Percentiles rank a stretch among this genome's conserved stretches.
Conservation (phyloP, 2,113 vertebrate genomes). For the Amphilophus citrinellus region DNA sequence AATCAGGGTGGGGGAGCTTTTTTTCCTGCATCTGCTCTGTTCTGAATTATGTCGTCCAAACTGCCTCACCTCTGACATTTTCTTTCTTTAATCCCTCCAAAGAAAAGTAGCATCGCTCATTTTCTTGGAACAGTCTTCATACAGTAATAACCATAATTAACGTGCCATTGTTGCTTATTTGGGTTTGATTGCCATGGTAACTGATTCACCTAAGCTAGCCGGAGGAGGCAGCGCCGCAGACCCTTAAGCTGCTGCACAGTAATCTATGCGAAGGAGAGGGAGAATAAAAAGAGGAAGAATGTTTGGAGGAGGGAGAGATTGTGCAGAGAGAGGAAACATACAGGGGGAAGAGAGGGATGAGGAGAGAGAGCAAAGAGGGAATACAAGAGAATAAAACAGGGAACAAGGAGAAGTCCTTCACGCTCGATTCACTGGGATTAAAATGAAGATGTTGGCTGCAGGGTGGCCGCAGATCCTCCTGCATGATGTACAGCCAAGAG, state of each 20-base stretch:
- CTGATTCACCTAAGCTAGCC: slow-evolving; percentile 72
- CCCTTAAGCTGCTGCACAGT: slow-evolving; percentile 42
- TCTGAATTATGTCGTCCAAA: slow-evolving; percentile 66
- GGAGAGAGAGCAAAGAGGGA: neutral
- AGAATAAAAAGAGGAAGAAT: slow-evolving; percentile 29
- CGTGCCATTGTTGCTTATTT: slow-evolving; percentile 80
- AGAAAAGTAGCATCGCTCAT: slow-evolving; percentile 63
- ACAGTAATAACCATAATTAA: slow-evolving; percentile 82
- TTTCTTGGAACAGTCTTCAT: slow-evolving; percentile 70
- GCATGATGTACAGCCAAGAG: neutral
- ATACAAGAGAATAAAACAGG: neutral
- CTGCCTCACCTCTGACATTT: slow-evolving; percentile 68
- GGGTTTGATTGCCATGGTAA: slow-evolving; percentile 80
- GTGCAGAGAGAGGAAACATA: neutral
- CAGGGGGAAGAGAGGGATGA: neutral
- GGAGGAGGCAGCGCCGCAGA: slow-evolving; percentile 68
- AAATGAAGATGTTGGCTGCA: slow-evolving; percentile 35
- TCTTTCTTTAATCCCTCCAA: slow-evolving; percentile 61
- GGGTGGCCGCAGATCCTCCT: neutral
- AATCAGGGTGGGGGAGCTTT: neutral
- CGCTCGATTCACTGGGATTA: slow-evolving; percentile 12
- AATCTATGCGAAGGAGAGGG: slow-evolving; percentile 53
- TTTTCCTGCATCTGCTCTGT: slow-evolving; percentile 47
- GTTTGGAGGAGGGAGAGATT: neutral
- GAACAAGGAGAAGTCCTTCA: slow-evolving; percentile 34